These are phyloP conservation scores for Muschampia staudingeri DNA, from an alignment of 2,888 invertebrate species.

Conservation along the genomic window DNA sequence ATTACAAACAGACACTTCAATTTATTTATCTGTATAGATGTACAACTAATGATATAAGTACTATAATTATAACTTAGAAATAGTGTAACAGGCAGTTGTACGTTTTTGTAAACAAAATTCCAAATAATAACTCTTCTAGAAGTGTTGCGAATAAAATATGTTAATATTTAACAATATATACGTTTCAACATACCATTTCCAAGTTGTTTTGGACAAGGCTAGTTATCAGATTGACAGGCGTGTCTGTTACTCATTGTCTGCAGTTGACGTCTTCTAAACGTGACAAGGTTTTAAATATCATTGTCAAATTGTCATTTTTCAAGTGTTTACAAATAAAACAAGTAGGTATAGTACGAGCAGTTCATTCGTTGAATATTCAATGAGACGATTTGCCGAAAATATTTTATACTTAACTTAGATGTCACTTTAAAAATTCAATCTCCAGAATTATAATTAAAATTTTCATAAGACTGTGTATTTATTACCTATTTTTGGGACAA, in stretches of 20 bases:
- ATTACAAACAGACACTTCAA: too few relatives aligned
- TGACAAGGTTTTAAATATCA: conserved; percentile 65
- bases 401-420: too few relatives aligned
- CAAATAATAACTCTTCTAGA: neutral
- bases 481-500: too few relatives aligned
- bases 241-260: conserved; percentile 82
- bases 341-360: neutral
- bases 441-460: too few relatives aligned
- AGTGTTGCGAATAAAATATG: neutral
- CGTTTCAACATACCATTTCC: conserved; percentile 74
- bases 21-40: too few relatives aligned
- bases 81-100: neutral
- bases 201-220: conserved; percentile 77
- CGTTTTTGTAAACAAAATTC: neutral
- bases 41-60: too few relatives aligned
- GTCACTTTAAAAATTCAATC: too few relatives aligned
- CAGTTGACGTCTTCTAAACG: conserved; percentile 71
- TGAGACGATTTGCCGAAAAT: too few relatives aligned
- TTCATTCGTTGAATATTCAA: too few relatives aligned
- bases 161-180: neutral
- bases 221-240: conserved; percentile 80
- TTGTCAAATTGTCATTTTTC: conserved; percentile 63
- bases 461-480: too few relatives aligned
- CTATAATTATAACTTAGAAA: too few relatives aligned
- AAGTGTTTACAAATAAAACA: neutral